Conservation (phyloP, 2,797 vertebrate genomes). For the Spheniscus humboldti region DNA sequence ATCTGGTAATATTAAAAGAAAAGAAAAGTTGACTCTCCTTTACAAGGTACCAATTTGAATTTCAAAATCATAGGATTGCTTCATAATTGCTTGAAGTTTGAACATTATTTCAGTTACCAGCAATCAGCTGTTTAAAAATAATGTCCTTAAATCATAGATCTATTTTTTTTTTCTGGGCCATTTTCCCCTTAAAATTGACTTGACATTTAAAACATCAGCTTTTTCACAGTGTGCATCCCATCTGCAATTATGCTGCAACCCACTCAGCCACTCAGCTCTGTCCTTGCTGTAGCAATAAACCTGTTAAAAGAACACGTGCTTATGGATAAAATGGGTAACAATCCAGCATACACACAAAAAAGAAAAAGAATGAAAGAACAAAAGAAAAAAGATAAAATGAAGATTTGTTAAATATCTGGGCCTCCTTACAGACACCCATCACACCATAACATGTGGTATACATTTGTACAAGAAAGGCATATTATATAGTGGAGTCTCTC, state of each 20-base stretch:
- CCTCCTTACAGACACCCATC: background rate
- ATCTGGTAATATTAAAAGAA: background rate
- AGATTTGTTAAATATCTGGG: background rate
- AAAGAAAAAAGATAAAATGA: background rate
- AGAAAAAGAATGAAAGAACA: background rate
- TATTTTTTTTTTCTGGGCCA: conserved; percentile 24
- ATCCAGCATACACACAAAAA: background rate
- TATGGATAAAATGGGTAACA: background rate
- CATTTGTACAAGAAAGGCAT: background rate
- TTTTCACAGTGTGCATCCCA: conserved; percentile 50
- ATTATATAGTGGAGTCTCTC: background rate
- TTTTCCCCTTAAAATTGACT: conserved; percentile 57
- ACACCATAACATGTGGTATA: accelerated
- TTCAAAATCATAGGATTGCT: conserved; percentile 8
- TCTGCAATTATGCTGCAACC: conserved; percentile 49
- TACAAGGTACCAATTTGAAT: background rate
- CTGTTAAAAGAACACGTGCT: background rate
- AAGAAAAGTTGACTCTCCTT: background rate
- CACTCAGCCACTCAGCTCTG: conserved; percentile 26
- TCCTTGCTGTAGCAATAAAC: conserved; percentile 16
- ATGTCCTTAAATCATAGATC: conserved; percentile 22
- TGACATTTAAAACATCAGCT: conserved; percentile 69
- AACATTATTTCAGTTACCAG: conserved; percentile 33
- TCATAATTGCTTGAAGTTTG: conserved; percentile 9
- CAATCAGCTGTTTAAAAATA: conserved; percentile 54